Conservation (phyloP, 2,888 invertebrate genomes). For the Lamellibrachia columna region DNA sequence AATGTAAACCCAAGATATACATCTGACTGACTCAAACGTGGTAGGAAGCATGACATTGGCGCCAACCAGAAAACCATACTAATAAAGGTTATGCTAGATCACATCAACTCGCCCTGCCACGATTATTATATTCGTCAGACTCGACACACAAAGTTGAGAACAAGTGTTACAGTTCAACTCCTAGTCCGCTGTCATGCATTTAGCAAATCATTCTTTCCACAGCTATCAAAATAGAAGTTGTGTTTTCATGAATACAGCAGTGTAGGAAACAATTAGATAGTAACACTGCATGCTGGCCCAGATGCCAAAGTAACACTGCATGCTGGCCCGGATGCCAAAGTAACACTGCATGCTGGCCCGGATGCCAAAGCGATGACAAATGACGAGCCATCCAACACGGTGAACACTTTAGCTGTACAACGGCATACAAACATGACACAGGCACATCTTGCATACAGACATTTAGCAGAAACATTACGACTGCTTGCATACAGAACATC, state of each 20-base stretch:
- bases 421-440: constrained; percentile 10
- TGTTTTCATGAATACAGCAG: not conserved
- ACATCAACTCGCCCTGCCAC: not conserved
- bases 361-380: not conserved
- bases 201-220: not conserved
- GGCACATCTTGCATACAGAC: not conserved
- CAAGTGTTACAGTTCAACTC: not conserved
- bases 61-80: not conserved
- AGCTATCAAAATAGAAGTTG: not conserved
- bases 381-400: not conserved
- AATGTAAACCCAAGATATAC: not conserved
- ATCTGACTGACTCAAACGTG: not conserved
- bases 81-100: not conserved
- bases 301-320: not conserved
- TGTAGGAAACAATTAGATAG: not conserved
- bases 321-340: not conserved
- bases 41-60: not conserved
- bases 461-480: not conserved
- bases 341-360: not conserved
- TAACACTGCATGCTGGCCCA: not conserved
- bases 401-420: not conserved
- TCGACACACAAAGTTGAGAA: not conserved
- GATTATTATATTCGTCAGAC: not conserved
- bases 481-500: not conserved
- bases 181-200: not conserved